Base-by-base conservation (phyloP, 2,888 invertebrate species). In the Palloptera scutellata region DNA sequence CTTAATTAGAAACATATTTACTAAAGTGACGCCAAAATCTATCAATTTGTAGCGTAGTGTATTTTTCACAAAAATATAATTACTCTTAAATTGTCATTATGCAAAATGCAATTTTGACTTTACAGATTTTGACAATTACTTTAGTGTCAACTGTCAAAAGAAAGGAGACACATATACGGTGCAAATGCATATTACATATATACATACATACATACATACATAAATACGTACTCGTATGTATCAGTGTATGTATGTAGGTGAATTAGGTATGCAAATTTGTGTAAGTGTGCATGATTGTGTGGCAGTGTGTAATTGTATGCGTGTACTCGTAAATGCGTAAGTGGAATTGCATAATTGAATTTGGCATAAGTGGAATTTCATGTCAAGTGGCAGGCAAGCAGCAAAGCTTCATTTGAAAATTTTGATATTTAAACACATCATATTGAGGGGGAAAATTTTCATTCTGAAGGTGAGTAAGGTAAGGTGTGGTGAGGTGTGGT, bases 91-190 rank as follows among this genome's bases (percentile, higher is more conserved):
- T 30, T 30, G 30, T 30, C 30, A 30, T 30, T 30, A 30, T 6
- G 6, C 30, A 30, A 30, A 30, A 30, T 30, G 30, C 68, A 69
- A 65, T 71, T 73, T 67, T 70, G 71, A 66, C 70, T 73, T 70
- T 64, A 69, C 64, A 68, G 69, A 71, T 66, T 73, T 61, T 71
- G 73, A 70, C 71, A 70, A 67, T 64, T 67, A 67, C 70, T 67
- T 67, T 70, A 48, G 60, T 73, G 73, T 67, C 71, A 73, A 63
- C 64, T 71, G 70, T 71, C 69, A 71, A 67, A 73, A 66, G 52
- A 66, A 60, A 69, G 17, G 13, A 40, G 40, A 45, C 48, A 30
- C 30, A 30, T 30, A 30, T 30, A 30, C 6, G 30, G 6, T 6
- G 6, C 30, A 30, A 30, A 30, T n/a, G n/a, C n/a, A n/a, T n/a